Base-by-base conservation (phyloP, 2,888 invertebrate species). In the Cyrtodaria siliqua region DNA sequence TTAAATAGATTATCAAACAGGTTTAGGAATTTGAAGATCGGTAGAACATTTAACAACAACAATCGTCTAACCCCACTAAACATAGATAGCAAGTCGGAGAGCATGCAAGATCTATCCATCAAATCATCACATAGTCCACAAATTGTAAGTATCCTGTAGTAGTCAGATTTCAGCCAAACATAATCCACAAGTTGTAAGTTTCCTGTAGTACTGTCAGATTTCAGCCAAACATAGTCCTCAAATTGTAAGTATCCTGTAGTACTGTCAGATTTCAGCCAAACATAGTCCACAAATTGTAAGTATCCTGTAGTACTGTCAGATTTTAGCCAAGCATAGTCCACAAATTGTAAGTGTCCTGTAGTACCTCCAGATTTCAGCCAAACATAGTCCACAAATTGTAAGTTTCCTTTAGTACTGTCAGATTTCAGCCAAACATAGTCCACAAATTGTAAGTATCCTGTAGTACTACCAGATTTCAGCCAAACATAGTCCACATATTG, bases 1-100 rank as follows among this genome's bases (percentile, higher is more conserved):
- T 91, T 92, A 89, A 91, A 86, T 66, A 79, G 92, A 53, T 84
- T 92, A 85, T 92, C 92, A 3, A 92, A 91, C 77, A 55, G 92
- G 53, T 92, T 92, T 63, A 83, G 91, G 44, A 91, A 92, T 72
- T 83, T 92, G 52, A 92, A 91, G 78, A 85, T 91, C 33, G 91
- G 91, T 6, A 72, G 90, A n/a, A 91, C 91, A 8, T 88, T 91
- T 44, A 89, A 83, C 63, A 82, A 85, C 29, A 83, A 83, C 40
- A 91, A 90, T 79, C 84, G 90, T 12, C 82, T 91, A 27, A 82
- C 83, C 26, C 90, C 91, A 8, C 76, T 90, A 12, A 75, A 75
- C 12, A 72, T 84, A 16, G 86, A 86, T 12, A 49, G 63, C 47
- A 63, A 63, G 49, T 73, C 83, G 44, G 74, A 77, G 14, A 84